Base-by-base conservation (phyloP, 1,140 invertebrate species). In the Latrodectus geometricus region DNA sequence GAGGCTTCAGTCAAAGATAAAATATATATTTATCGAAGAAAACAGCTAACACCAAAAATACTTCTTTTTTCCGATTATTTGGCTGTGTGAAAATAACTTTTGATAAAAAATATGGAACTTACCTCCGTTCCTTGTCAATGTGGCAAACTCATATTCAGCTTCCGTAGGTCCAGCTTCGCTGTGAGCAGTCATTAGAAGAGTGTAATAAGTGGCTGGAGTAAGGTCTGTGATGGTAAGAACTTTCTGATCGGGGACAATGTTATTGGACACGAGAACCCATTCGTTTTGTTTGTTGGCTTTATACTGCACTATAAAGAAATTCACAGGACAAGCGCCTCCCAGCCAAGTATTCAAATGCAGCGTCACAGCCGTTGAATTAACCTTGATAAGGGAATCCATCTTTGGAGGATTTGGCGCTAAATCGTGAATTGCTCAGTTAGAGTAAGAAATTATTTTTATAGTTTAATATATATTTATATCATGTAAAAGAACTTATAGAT, bases 301-400 rank as follows among this genome's bases (percentile, higher is more conserved):
- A 91, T 98, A 97, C 91, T 98, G 96, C 52, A 99, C 96, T 78
- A 98, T 96, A 91, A 98, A 99, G 90, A 97, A 97, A 70, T 96
- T 94, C 95, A 99, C 98, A 4, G 97, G 96, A 91, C 98, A 99
- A 52, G 97, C 97, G 85, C 96, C 96, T 91, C 97, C 96, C 78
- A 95, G 95, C 97, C 97, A 99, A 79, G 96, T 95, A 89, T 95
- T 96, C 70, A 99, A 93, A 90, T 97, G 96, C 73, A 99, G 92
- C 11, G 96, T 96, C 15, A 98, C 96, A 88, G 95, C 97, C 84
- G 96, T 97, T 4, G 96, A 96, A 9, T 96, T 97, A 4, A 97
- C 95, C 91, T 96, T 96, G 90, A 98, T 96, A 17, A 90, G 87
- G 0, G 81, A 76, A 68, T 89, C 84, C 20, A 77, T 52, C 14